Evolutionary conservation across 1,140 invertebrate species (phyloP).

Genomic region (Harlomillsia oculata): DNA sequence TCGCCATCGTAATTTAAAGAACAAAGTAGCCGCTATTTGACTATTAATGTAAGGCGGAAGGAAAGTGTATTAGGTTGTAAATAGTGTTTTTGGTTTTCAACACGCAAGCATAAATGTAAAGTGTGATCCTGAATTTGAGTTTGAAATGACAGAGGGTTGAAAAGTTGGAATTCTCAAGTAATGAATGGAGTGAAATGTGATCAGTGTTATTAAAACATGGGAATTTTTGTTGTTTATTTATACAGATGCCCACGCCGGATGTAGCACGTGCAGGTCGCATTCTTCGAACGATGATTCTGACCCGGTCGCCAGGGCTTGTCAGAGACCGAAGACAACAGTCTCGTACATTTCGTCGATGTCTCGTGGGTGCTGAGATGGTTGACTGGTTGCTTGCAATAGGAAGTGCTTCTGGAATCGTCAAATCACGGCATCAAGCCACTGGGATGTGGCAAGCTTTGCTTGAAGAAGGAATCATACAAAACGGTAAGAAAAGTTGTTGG

Average conservation of each 20-base stretch:
- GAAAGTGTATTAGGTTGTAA: no score
- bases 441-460: conserved; percentile 77
- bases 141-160: no score
- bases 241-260: conserved; percentile 49
- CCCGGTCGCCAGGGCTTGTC: conserved; percentile 52
- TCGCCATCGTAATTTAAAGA: no score
- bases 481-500: conserved; percentile 49
- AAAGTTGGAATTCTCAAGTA: no score
- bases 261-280: conserved; percentile 59
- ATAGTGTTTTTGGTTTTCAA: no score
- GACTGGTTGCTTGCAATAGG: conserved; percentile 57
- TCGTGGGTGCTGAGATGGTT: conserved; percentile 57
- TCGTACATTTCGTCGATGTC: conserved; percentile 44
- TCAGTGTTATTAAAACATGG: no score
- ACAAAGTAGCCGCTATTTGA: no score
- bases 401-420: conserved; percentile 44
- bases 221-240: no score
- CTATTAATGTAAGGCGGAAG: no score
- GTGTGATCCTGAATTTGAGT: no score
- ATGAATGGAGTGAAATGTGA: no score
- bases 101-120: no score
- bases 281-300: conserved; percentile 56
- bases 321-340: conserved; percentile 50
- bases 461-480: conserved; percentile 67
- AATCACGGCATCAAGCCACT: conserved; percentile 59